phyloP scores from a whole-genome alignment of 2,113 vertebrate species.

The Theristicus caerulescens region DNA sequence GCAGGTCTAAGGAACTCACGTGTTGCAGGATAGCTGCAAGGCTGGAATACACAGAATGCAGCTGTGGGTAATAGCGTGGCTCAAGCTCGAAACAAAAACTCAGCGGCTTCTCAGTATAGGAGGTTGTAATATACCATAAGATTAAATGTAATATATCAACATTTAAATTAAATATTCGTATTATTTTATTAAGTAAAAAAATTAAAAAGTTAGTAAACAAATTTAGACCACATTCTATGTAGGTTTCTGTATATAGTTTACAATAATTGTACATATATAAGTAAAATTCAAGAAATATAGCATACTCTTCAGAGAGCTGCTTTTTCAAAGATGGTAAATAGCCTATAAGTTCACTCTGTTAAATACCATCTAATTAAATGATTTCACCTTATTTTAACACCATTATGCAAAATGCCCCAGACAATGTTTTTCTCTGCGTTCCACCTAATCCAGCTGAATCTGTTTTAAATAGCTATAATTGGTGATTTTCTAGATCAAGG shows the following conservation, averaged over 20 bases:
- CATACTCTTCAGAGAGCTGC: neutral
- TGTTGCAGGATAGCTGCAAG: neutral
- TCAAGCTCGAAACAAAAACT: slow-evolving; percentile 9
- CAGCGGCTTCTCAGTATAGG: neutral
- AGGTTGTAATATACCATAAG: neutral
- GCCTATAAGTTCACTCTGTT: slow-evolving; percentile 38
- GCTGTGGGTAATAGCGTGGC: neutral
- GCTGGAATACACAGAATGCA: slow-evolving; percentile 17
- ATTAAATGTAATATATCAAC: neutral
- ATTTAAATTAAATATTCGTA: slow-evolving; percentile 44
- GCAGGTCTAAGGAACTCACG: neutral
- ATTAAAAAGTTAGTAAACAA: slow-evolving; percentile 22
- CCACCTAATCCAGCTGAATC: slow-evolving; percentile 41
- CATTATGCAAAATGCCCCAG: slow-evolving; percentile 8
- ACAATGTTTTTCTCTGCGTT: slow-evolving; percentile 40
- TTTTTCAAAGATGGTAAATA: slow-evolving; percentile 52
- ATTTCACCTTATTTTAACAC: slow-evolving; percentile 42
- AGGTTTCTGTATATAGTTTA: slow-evolving; percentile 4
- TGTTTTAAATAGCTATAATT: slow-evolving; percentile 74
- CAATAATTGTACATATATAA: neutral
- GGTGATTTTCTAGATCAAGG: slow-evolving; percentile 77
- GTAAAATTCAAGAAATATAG: slow-evolving; percentile 35
- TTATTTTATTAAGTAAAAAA: slow-evolving; percentile 56
- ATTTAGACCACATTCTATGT: slow-evolving; percentile 5
- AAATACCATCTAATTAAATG: slow-evolving; percentile 41